Base-by-base conservation (phyloP, 1,140 invertebrate species). In the Drosophila navojoa region DNA sequence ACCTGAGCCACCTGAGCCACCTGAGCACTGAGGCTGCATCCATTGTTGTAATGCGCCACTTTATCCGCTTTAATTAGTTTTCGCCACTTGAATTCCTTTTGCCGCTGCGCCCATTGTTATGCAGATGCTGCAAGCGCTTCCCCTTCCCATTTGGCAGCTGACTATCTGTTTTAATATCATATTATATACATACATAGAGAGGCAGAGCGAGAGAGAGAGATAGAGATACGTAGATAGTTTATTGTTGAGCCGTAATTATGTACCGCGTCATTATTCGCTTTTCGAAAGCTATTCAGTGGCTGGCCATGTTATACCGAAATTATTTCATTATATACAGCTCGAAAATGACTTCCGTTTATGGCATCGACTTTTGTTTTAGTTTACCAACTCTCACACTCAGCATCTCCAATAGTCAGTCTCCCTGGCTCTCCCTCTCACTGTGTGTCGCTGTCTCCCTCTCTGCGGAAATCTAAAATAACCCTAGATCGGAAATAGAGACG, bases 21-120 rank as follows among this genome's bases (percentile, higher is more conserved):
- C 49, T 25, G 35, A 47, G 19, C 60, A 71, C 55, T 22, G 19
- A 22, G 19, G 19, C 62, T 55, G 42, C 54, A 66, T 52, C 40
- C 66, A 89, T 89, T 89, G 84, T 89, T 89, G 82, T 89, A 90
- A 89, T 89, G 80, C 84, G 85, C 69, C 85, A 80, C 79, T 89
- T 89, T 89, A 89, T 89, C 77, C 87, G 84, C 84, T 80, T 89
- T 89, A 89, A 89, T 89, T 89, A 89, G 79, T 89, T 89, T 87
- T 82, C 76, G 85, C 84, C 70, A 81, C 76, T 78, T 87, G 67
- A 86, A 81, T 81, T 78, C 64, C 68, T 45, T 45, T 71, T 49
- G 32, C 44, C 38, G 45, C 27, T 58, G 63, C 25, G 40, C 16
- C 81, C 75, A 86, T 86, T 86, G 84, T 89, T 66, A 89, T 89